Base-by-base conservation (phyloP, 2,113 vertebrate species). In the Tonatia bakeri region DNA sequence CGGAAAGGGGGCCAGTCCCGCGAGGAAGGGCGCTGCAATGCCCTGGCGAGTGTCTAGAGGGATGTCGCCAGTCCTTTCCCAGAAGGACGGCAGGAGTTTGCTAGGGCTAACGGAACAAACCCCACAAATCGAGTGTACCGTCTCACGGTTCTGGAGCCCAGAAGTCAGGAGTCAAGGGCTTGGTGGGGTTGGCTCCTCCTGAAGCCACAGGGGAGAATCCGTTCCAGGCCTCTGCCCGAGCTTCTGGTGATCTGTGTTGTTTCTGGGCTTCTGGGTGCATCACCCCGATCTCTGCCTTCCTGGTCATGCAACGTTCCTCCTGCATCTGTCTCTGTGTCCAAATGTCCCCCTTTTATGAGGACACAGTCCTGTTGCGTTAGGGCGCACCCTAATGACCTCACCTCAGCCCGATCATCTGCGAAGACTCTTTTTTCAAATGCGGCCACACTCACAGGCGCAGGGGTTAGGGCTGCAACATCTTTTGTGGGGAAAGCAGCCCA, bases 21-120 rank as follows among this genome's bases (percentile, higher is more conserved):
- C 33, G 43, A 56, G n/a, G 10, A 31, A 17, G 1, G 19, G 13
- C 43, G 36, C 24, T 20, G 45, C 19, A 33, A 10, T 26, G 17
- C 10, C 33, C 2, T 0, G 8, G 33, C 17, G 0, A 5, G 20
- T 1, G 7, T 3, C 5, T 28, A 22, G 11, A 47, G 22, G 1
- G 4, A 20, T 3, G 11, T 43, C 38, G 50, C 65, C 9, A 3
- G 54, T 13, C 64, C 33, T 28, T 73, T 8, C 75, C 17, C 45
- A 26, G n/a, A 73, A n/a, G 19, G 33, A 4, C 65, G 2, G 11
- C 20, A 1, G 83, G 10, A 5, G 3, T 47, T 28, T 28, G 17
- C 43, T 8, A 2, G 52, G 73, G 47, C 65, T 14, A 7, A 50
- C 14, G 2, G 15, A 5, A 15, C 33, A 11, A 19, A 10, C 4